A percentile compares a stretch with the other conserved stretches of the same genome.
Evolutionary conservation across 2,113 vertebrate genomes (phyloP).

Genomic region (Phrynosoma platyrhinos): DNA sequence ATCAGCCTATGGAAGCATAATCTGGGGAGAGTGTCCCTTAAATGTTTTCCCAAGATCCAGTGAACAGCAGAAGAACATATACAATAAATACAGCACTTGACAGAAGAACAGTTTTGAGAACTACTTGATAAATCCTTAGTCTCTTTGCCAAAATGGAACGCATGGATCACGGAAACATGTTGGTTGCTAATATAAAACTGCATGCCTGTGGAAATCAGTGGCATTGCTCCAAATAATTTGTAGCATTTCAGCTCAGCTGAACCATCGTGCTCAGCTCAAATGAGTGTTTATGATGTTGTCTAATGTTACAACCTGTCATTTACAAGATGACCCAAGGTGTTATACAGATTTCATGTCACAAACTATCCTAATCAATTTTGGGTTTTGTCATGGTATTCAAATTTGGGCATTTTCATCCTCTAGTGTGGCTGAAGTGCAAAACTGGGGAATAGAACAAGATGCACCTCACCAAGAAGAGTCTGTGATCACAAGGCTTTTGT

Average conservation of each 20-base stretch:
- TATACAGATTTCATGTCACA: not conserved
- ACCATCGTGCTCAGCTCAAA: not conserved
- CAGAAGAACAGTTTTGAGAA: not conserved
- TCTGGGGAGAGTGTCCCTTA: too few species aligned
- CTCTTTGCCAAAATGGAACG: not conserved
- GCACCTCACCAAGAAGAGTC: not conserved
- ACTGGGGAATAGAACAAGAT: not conserved
- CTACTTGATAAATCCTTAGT: not conserved
- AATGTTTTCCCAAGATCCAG: not conserved
- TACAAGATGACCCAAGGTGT: not conserved
- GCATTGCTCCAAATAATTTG: not conserved
- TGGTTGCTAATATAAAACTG: too few species aligned
- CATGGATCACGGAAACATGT: too few species aligned
- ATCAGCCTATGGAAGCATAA: not conserved
- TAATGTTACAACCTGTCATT: not conserved
- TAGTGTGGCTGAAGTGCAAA: not conserved
- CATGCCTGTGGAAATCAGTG: not conserved
- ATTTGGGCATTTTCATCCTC: not conserved
- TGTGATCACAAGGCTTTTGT: too few species aligned
- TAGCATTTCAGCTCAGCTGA: not conserved
- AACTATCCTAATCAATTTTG: rapidly evolving
- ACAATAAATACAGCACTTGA: not conserved
- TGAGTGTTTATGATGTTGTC: not conserved
- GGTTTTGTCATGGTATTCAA: rapidly evolving
- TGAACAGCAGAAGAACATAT: not conserved